Conservation (phyloP, 1,140 invertebrate species). For the Drosophila varians region DNA sequence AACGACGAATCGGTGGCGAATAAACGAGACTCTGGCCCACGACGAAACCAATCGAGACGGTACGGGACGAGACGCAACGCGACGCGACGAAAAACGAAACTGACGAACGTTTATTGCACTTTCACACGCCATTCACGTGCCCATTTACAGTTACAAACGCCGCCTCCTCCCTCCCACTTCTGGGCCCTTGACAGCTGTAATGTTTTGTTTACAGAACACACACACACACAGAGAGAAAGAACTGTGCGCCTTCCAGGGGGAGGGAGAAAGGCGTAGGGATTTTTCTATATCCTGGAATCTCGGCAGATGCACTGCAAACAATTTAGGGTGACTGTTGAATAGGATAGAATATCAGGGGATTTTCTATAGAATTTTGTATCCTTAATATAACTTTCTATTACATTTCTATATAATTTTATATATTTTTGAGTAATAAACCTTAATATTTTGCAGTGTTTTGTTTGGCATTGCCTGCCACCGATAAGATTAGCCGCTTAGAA, state of each 20-base stretch:
- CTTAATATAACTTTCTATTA: too few species aligned
- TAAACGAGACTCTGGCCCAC: neutral
- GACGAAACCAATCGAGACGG: neutral
- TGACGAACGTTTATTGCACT: slow-evolving; percentile 74
- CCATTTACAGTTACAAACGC: slow-evolving; percentile 53
- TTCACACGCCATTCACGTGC: slow-evolving; percentile 80
- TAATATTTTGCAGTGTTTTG: slow-evolving; percentile 16
- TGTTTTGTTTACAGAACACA: slow-evolving; percentile 55
- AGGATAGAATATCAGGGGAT: too few species aligned
- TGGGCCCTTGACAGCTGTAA: slow-evolving; percentile 32
- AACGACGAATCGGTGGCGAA: neutral
- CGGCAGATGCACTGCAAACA: neutral
- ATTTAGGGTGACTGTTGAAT: too few species aligned
- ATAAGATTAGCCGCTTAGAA: slow-evolving; percentile 56
- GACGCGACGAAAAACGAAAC: slow-evolving; percentile 1
- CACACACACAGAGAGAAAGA: neutral
- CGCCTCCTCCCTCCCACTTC: slow-evolving; percentile 7
- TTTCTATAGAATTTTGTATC: too few species aligned
- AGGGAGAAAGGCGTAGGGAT: neutral
- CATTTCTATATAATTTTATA: too few species aligned
- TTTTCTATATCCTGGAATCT: slow-evolving; percentile 26
- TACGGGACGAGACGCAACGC: neutral
- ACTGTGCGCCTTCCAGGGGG: neutral
- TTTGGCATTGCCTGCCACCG: slow-evolving; percentile 15
- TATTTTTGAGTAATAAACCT: too few species aligned